Base-by-base conservation (phyloP, 2,113 vertebrate species). In the Camelus dromedarius region DNA sequence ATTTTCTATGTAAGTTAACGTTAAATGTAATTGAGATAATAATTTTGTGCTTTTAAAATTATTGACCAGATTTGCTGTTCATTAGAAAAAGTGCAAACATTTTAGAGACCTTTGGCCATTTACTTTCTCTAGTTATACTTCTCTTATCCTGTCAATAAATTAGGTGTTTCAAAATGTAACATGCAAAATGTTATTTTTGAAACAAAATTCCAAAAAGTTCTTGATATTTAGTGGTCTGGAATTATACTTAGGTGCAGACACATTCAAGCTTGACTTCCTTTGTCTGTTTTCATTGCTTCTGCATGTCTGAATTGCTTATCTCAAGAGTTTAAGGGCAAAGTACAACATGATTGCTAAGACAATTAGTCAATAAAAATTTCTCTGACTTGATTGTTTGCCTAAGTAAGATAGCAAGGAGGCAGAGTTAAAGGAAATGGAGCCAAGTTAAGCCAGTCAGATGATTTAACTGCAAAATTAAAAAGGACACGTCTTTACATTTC, bases 371-470 rank as follows among this genome's bases (percentile, higher is more conserved):
- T 93, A 73, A 89, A 50, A 58, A 22, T 83, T 87, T 93, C 12
- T 13, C 13, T 85, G 58, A 62, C 4, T 81, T 95, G 76, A 67
- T 86, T 82, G n/a, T 94, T 96, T 94, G 83, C 84, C 38, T 92
- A 89, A 89, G 56, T 91, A 82, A 86, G n/a, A 32, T 77, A 73
- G 38, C 70, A 75, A 13, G 38, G 50, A 90, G 75, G 9, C 82
- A 52, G 76, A 88, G 88, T 81, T 95, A 42, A 32, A 72, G 56
- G 54, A 84, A 89, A 92, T 84, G 52, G 62, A 94, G 62, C 30
- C 69, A 73, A 0, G 24, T 32, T n/a, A 67, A 79, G 19, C 58
- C 16, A 67, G 42, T 80, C 83, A 76, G 60, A 19, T 86, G 52
- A 81, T 46, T 92, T 77, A 77, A 35, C 9, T 90, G 64, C 11